Base-by-base conservation (phyloP, 2,113 vertebrate genomes). In the Tychaedon coryphoeus region DNA sequence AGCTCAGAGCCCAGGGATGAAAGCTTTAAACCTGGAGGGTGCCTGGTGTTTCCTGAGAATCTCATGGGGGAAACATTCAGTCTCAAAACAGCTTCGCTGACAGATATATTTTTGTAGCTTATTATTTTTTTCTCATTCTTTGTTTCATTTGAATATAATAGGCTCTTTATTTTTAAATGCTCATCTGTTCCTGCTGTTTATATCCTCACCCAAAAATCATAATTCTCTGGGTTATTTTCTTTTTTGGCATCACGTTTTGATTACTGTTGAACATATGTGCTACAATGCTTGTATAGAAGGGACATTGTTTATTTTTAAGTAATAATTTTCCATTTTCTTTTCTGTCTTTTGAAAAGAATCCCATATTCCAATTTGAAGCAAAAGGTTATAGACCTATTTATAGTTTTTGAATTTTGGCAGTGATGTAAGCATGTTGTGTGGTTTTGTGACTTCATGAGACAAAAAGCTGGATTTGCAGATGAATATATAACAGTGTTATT, bases 1-100 rank as follows among this genome's bases (percentile, higher is more conserved):
- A 96, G 79, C 88, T 93, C 86, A 76, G 67, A 92, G 75, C 61
- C 33, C 53, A 71, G 75, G 88, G 78, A 86, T 94, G 79, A 96
- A 94, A 92, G 93, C 95, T 96, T 95, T 96, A 90, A 94, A 97
- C 76, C 92, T 93, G 69, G 88, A 94, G 95, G 88, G 90, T 93
- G 94, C 88, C 79, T 94, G 69, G n/a, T 93, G 67, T 93, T 94
- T 96, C 93, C 95, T 93, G 92, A 96, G 90, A 80, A 48, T 92
- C 92, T 93, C 72, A 66, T 2, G 2, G 73, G 67, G 79, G 43
- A 93, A 86, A 67, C 3, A 19, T 86, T 86, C 79, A 56, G 92
- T 80, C 86, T 56, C 9, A 8, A 92, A 96, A 93, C 67, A 81
- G n/a, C 83, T 86, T 90, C 0, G 7, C 72, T 92, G 92, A 95